These are phyloP conservation scores for Magallana gigas DNA, from an alignment of 1,140 invertebrate genomes.

Conservation along the genomic window DNA sequence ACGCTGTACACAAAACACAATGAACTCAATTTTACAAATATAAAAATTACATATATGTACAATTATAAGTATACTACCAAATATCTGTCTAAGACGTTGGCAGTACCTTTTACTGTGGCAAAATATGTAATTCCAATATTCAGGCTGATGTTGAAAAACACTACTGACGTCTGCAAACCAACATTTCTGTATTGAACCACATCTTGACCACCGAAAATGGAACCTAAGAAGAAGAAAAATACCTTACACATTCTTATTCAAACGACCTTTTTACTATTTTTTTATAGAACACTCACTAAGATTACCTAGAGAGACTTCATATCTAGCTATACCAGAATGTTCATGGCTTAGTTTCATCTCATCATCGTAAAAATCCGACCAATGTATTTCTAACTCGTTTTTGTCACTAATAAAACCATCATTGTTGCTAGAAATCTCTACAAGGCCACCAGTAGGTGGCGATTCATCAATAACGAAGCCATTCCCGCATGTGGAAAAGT, in stretches of 20 bases:
- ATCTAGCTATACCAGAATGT: slow-evolving; percentile 19
- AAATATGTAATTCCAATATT: slow-evolving; percentile 46
- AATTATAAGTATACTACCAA: neutral
- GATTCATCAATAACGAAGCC: slow-evolving; percentile 55
- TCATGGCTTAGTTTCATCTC: neutral
- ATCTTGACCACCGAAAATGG: slow-evolving; percentile 40
- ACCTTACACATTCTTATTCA: neutral
- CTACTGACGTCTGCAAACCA: slow-evolving; percentile 35
- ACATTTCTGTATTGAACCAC: slow-evolving; percentile 35
- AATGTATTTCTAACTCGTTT: slow-evolving; percentile 32
- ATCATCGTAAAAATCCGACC: slow-evolving; percentile 53
- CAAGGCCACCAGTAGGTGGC: slow-evolving; percentile 45
- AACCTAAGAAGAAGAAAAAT: slow-evolving; percentile 36
- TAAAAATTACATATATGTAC: neutral
- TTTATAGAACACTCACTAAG: neutral
- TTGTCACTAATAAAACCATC: slow-evolving; percentile 41
- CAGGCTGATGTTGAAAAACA: slow-evolving; percentile 37
- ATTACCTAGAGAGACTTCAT: slow-evolving; percentile 31
- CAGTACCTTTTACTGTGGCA: slow-evolving; percentile 58
- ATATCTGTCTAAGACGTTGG: neutral
- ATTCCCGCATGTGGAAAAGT: slow-evolving; percentile 46
- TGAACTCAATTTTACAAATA: neutral
- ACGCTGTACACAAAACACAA: neutral
- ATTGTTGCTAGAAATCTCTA: slow-evolving; percentile 39
- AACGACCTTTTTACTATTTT: neutral